These are phyloP conservation scores for Clusia tigrina DNA, from an alignment of 2,888 invertebrate species.

Conservation along the genomic window DNA sequence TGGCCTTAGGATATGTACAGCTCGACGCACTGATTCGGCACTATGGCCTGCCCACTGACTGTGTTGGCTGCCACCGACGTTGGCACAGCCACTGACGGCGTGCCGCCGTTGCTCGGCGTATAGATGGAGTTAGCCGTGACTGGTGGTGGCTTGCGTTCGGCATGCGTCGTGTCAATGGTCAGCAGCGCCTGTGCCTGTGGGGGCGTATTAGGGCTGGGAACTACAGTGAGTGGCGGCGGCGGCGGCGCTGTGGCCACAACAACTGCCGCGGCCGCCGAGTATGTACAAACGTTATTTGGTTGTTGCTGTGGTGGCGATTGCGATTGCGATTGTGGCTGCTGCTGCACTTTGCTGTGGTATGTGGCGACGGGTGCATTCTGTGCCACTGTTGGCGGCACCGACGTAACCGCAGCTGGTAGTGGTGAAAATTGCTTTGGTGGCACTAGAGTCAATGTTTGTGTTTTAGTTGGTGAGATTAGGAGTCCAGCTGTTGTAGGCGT, in stretches of 20 bases:
- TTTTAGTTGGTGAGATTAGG: slow-evolving; percentile 43
- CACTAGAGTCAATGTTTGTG: slow-evolving; percentile 45
- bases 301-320: slow-evolving; percentile 20
- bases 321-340: slow-evolving; percentile 20
- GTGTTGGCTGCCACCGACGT: slow-evolving; percentile 7
- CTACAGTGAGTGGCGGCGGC: background rate
- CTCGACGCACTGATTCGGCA: slow-evolving; percentile 55
- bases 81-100: slow-evolving; percentile 1
- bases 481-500: slow-evolving; percentile 42
- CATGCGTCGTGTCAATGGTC: slow-evolving; percentile 42
- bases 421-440: slow-evolving; percentile 42
- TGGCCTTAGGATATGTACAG: slow-evolving; percentile 49
- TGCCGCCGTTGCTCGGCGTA: too few relatives aligned
- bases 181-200: slow-evolving; percentile 39
- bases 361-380: too few relatives aligned
- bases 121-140: slow-evolving; percentile 18
- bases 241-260: slow-evolving; percentile 19
- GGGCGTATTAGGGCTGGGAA: slow-evolving; percentile 10
- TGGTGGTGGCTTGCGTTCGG: slow-evolving; percentile 37
- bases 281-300: background rate
- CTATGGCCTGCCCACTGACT: slow-evolving; percentile 38
- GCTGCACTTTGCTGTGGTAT: slow-evolving; percentile 35
- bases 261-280: slow-evolving; percentile 17
- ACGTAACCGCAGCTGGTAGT: slow-evolving; percentile 18
- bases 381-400: too few relatives aligned